Evolutionary conservation across 2,113 vertebrate species (phyloP), one percentile per base, ranked within the genome.

Genomic region (Clarias magur): DNA sequence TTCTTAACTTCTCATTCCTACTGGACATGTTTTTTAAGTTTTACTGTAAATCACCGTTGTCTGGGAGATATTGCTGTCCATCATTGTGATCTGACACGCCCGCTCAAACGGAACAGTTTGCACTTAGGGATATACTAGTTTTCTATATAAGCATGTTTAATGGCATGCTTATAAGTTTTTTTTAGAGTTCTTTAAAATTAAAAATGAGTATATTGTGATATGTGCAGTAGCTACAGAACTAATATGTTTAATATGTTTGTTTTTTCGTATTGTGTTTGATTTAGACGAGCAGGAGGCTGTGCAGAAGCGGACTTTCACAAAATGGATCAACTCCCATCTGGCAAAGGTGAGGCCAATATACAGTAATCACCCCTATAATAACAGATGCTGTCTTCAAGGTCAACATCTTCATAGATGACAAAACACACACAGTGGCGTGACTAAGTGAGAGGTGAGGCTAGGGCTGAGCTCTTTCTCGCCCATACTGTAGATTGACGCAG

Each of bases 311-410:
- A 99, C 98, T 48, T 99, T 99, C 92, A 99, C 98, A 11, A 99
- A 99, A 95, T 99, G 98, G 98, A 99, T 99, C 95, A 99, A 99
- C 93, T 97, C 97, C 92, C 98, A 99, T 90, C 95, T 99, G 94
- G 96, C 96, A 89, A 99, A 99, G 98, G 98, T 99, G 96, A 96
- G 92, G 16, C 34, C 34, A 3, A 38, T 38, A 38, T 38, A 34
- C 30, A 34, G 30, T 34, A 38, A 38, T 38, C 3, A 38, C 34
- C 34, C 34, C 34, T 38, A 38, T 38, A 38, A 38, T 3, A 38
- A 38, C 34, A 38, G 34, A 38, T 38, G 34, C 34, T 38, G 34
- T 38, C 34, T 42, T 42, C 6, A 42, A 42, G 3, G 42, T 42
- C 3, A 27, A 67, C 11, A 27, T 67, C 12, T 3, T 5, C 6